Conservation (phyloP, 2,888 invertebrate genomes). For the Cyclophora punctaria region DNA sequence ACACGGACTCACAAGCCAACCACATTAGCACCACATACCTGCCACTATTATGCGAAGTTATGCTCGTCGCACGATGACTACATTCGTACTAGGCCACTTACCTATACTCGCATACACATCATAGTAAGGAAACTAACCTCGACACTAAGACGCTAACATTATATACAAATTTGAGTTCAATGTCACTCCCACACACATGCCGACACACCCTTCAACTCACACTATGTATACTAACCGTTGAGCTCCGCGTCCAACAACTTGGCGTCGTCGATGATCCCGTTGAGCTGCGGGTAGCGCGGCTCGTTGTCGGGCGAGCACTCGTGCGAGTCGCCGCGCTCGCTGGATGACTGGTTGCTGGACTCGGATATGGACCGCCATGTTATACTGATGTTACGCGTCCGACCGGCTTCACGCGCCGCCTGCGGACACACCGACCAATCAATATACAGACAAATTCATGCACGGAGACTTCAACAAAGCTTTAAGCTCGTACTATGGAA, state of each 20-base stretch:
- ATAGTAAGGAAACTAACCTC: no score
- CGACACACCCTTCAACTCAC: no score
- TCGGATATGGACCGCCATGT: conserved; percentile 70
- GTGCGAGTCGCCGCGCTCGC: conserved; percentile 29
- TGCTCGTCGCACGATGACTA: no score
- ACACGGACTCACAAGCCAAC: no score
- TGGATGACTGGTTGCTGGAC: conserved; percentile 64
- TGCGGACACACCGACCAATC: conserved; percentile 12
- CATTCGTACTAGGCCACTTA: no score
- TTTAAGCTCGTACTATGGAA: background rate
- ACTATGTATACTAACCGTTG: conserved; percentile 43
- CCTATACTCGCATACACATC: no score
- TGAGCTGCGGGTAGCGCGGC: conserved; percentile 25
- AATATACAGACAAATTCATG: background rate
- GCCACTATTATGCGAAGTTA: no score
- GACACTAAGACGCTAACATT: no score
- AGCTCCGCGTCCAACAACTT: conserved; percentile 64
- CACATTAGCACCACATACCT: no score
- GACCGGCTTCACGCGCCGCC: conserved; percentile 47
- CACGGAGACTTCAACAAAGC: background rate
- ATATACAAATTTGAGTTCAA: no score
- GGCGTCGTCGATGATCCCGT: conserved; percentile 41
- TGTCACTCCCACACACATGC: no score
- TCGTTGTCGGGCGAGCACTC: conserved; percentile 37
- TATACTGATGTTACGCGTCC: conserved; percentile 62